A percentile compares a stretch with the other conserved stretches of the same genome.
phyloP scores from a whole-genome alignment of 2,113 vertebrate genomes.

The Haliaeetus leucogaster region DNA sequence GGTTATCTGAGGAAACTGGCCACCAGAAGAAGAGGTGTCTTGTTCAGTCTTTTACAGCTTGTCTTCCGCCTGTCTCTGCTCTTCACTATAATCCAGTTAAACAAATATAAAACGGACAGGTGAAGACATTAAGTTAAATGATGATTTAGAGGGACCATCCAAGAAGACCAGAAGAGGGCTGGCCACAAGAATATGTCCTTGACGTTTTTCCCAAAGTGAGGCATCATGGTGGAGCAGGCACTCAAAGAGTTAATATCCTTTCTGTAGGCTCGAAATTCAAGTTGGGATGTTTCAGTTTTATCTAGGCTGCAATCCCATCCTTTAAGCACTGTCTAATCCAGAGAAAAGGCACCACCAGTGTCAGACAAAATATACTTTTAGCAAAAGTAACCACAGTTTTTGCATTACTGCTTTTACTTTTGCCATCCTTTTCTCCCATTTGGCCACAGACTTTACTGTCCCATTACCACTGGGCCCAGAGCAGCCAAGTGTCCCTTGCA shows the following conservation, averaged over 20 bases:
- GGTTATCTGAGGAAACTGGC: conserved; percentile 15
- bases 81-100: not conserved
- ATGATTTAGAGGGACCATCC: not conserved
- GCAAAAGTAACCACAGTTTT: not conserved
- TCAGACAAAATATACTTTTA: not conserved
- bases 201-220: not conserved
- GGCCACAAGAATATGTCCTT: not conserved
- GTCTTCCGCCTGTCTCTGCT: not conserved
- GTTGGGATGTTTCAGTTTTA: not conserved
- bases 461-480: not conserved
- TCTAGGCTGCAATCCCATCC: not conserved
- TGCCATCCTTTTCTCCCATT: not conserved
- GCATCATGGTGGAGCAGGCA: not conserved
- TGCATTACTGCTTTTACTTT: not conserved
- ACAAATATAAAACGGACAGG: not conserved
- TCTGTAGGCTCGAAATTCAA: not conserved
- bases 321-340: not conserved
- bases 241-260: not conserved
- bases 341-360: not conserved
- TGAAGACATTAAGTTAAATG: not conserved
- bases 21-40: not conserved
- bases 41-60: not conserved
- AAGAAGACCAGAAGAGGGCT: not conserved
- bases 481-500: not conserved
- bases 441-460: not conserved